Conservation (phyloP, 92 coral and sea anemone genomes). For the Epizoanthus scotinus region DNA sequence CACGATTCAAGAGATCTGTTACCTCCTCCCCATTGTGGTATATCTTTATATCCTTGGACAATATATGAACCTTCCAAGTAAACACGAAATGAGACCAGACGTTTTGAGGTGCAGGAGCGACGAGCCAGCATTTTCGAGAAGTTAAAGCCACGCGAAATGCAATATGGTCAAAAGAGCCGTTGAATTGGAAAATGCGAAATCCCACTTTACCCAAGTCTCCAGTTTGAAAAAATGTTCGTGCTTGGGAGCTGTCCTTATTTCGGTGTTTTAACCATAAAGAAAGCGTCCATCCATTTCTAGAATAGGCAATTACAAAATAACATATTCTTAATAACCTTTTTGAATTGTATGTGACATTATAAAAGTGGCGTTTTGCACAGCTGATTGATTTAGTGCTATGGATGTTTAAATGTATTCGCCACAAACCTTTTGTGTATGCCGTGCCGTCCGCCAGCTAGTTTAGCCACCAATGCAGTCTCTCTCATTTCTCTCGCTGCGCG, state of each 20-base stretch:
- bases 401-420: too few species aligned
- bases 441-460: too few species aligned
- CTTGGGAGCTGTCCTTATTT: background rate
- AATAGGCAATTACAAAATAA: too few species aligned
- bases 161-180: conserved; percentile 27
- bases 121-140: background rate
- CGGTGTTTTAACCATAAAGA: conserved; percentile 49
- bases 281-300: conserved; percentile 12
- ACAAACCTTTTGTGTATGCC: too few species aligned
- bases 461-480: too few species aligned
- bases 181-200: conserved; percentile 38
- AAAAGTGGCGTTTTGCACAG: too few species aligned
- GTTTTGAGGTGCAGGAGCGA: conserved; percentile 8
- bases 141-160: conserved; percentile 11
- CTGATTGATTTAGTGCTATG: too few species aligned
- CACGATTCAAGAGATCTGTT: background rate
- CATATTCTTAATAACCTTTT: too few species aligned
- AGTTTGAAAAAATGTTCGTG: conserved; percentile 43
- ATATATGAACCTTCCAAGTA: background rate
- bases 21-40: conserved; percentile 28
- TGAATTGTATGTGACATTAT: too few species aligned
- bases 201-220: conserved; percentile 14
- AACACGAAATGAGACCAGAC: conserved; percentile 45
- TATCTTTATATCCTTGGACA: background rate
- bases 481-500: too few species aligned